A percentile compares a stretch with the other conserved stretches of the same genome.
Evolutionary conservation across 2,113 vertebrate genomes (phyloP).

Genomic region (Variabilichromis moorii): DNA sequence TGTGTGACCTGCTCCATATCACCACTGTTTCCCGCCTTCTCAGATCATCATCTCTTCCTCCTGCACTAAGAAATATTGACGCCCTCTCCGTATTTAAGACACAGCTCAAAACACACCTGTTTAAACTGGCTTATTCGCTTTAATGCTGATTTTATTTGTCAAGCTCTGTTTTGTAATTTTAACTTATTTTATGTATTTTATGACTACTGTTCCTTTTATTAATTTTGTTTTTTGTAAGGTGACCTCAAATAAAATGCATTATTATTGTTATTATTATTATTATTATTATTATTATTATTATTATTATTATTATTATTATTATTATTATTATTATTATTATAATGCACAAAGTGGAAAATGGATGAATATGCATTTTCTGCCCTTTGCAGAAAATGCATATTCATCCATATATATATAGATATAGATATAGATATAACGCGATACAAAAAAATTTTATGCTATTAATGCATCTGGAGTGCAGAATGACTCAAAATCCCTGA

Average conservation of each 20-base stretch:
- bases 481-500: not conserved
- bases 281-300: not conserved
- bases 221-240: not conserved
- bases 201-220: not conserved
- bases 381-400: too few relatives aligned
- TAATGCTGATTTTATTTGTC: not conserved
- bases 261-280: too few relatives aligned
- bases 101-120: not conserved
- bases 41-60: not conserved
- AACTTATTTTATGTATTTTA: not conserved
- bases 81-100: rapidly evolving
- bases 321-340: not conserved
- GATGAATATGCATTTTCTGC: not conserved
- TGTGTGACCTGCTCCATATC: not conserved
- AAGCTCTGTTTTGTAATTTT: not conserved
- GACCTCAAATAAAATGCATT: too few relatives aligned
- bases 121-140: not conserved
- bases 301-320: not conserved
- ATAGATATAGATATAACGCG: too few relatives aligned
- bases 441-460: too few relatives aligned
- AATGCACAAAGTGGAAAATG: not conserved
- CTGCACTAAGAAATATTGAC: not conserved
- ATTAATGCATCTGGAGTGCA: too few relatives aligned
- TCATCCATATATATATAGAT: not conserved
- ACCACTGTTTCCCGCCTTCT: rapidly evolving